These are phyloP conservation scores for Troglohyphantes excavatus DNA, from an alignment of 2,888 invertebrate genomes.

Conservation along the genomic window DNA sequence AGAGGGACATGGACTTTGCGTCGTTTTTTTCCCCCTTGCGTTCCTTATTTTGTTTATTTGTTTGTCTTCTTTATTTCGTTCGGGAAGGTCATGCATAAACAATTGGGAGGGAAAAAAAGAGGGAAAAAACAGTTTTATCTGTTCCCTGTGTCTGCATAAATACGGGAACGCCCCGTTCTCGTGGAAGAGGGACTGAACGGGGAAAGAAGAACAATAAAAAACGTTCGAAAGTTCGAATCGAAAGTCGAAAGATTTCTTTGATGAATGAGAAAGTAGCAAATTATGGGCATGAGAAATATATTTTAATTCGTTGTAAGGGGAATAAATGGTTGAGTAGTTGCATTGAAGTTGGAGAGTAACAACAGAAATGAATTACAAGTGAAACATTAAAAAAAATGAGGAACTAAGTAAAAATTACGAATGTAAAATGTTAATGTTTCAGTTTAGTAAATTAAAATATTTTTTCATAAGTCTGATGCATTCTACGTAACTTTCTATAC, in stretches of 20 bases:
- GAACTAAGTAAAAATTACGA: no score
- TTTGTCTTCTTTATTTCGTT: slow-evolving; percentile 17
- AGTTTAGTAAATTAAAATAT: no score
- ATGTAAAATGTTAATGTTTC: no score
- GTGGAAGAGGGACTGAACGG: neutral
- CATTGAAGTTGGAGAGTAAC: neutral
- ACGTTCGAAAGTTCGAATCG: slow-evolving; percentile 3
- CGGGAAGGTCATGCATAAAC: slow-evolving; percentile 62
- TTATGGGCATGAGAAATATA: slow-evolving; percentile 40
- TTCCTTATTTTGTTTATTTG: slow-evolving; percentile 16
- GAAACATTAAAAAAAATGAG: no score
- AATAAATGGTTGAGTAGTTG: slow-evolving; percentile 1
- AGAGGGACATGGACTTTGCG: slow-evolving; percentile 34
- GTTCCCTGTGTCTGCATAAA: slow-evolving; percentile 35
- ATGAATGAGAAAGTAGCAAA: slow-evolving; percentile 29
- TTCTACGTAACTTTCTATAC: no score
- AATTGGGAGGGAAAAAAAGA: slow-evolving; percentile 26
- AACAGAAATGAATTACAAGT: no score
- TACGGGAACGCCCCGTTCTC: neutral
- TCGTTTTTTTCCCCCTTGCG: slow-evolving; percentile 1
- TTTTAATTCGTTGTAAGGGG: slow-evolving; percentile 18
- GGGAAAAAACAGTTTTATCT: slow-evolving; percentile 15
- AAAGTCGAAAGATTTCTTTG: neutral
- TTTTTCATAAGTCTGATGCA: no score
- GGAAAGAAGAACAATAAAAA: neutral